These are phyloP conservation scores for Sapayoa aenigma DNA, from an alignment of 2,113 vertebrate genomes.

Conservation along the genomic window DNA sequence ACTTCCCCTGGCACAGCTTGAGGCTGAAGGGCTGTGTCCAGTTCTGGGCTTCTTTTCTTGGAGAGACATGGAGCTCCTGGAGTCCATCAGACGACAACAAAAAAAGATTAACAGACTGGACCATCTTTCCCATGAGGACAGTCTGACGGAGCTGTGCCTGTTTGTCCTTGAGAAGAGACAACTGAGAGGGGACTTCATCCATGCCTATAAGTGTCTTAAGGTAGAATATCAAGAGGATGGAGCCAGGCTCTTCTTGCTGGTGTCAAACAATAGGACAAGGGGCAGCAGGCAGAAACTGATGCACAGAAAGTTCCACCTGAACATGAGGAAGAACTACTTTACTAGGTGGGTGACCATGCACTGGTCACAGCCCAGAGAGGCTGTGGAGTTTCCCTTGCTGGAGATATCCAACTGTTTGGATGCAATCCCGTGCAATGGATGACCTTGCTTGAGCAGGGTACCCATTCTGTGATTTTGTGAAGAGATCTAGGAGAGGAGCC, in stretches of 20 bases:
- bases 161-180: fast-evolving
- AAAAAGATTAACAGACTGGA: neutral
- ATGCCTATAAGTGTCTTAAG: neutral
- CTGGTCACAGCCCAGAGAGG: neutral
- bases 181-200: neutral
- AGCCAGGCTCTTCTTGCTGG: neutral
- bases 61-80: neutral
- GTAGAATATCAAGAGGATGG: neutral
- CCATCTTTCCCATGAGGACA: neutral
- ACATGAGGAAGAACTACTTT: neutral
- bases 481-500: neutral
- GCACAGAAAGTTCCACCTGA: neutral
- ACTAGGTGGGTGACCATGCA: neutral
- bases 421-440: too few relatives aligned
- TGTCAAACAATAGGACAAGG: neutral
- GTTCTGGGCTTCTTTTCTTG: neutral
- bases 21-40: neutral
- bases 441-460: neutral
- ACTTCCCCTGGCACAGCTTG: too few relatives aligned
- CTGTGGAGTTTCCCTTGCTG: neutral
- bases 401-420: neutral
- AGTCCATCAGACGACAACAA: fast-evolving
- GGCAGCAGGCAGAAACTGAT: neutral
- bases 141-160: neutral
- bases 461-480: neutral